These are phyloP conservation scores for Seira ritae DNA, from an alignment of 2,888 invertebrate species.

Conservation along the genomic window DNA sequence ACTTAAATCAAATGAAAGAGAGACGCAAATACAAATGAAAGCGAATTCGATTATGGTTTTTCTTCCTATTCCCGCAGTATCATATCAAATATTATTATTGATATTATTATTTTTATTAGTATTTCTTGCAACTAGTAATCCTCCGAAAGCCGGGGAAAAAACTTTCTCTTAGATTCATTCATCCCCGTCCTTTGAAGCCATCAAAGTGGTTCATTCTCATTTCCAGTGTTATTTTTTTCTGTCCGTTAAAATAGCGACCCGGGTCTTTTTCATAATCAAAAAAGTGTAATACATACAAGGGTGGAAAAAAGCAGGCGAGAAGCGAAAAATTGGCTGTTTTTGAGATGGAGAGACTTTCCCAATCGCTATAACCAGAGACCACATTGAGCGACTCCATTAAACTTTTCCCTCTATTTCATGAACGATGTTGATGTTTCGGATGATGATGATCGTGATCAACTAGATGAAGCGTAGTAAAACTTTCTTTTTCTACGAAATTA, in stretches of 20 bases:
- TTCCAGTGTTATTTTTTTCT: constrained; percentile 43
- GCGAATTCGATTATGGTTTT: constrained; percentile 8
- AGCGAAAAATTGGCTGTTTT: too few relatives aligned
- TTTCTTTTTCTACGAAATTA: constrained; percentile 63
- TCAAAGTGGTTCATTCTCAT: constrained; percentile 58
- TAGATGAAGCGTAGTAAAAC: constrained; percentile 43
- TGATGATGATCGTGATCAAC: constrained; percentile 54
- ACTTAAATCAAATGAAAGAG: constrained; percentile 18
- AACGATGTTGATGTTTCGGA: not conserved
- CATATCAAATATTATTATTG: constrained; percentile 32
- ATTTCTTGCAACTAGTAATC: not conserved
- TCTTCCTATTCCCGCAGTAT: constrained; percentile 17
- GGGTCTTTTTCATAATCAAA: constrained; percentile 40
- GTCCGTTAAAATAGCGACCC: too few relatives aligned
- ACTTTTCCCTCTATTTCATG: not conserved
- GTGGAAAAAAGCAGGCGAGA: too few relatives aligned
- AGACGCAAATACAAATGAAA: constrained; percentile 18
- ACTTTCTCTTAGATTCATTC: not conserved
- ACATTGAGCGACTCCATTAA: constrained; percentile 10
- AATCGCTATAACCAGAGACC: constrained; percentile 8
- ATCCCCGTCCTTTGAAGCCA: constrained; percentile 17
- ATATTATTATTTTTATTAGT: constrained; percentile 40
- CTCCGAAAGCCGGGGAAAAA: not conserved
- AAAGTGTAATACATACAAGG: not conserved
- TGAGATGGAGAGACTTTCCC: not conserved